Conservation (phyloP, 30 jellyfish, hydroid and myxozoan genomes). For the Chrysaora quinquecirrha region DNA sequence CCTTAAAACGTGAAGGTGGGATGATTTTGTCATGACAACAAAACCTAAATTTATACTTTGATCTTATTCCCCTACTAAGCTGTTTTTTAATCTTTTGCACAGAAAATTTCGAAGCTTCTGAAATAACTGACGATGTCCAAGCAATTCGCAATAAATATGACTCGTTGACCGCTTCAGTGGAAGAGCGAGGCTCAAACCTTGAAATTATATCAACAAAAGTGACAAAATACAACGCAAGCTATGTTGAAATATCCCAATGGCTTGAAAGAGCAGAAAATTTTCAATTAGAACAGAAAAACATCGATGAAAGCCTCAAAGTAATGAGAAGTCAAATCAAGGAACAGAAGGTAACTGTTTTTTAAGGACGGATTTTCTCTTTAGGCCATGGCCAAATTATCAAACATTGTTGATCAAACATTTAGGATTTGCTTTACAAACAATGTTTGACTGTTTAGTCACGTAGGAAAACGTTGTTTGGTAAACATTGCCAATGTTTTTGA, state of each 20-base stretch:
- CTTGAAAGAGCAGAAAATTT: conserved; percentile 84
- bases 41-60: too few relatives aligned
- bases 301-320: conserved; percentile 47
- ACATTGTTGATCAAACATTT: too few relatives aligned
- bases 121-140: conserved; percentile 68
- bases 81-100: too few relatives aligned
- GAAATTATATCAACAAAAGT: conserved; percentile 78
- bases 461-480: too few relatives aligned
- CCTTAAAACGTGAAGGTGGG: too few relatives aligned
- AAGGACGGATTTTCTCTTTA: too few relatives aligned
- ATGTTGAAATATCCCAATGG: conserved; percentile 84
- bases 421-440: too few relatives aligned
- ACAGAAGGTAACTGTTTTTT: conserved; percentile 54
- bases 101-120: conserved; percentile 36
- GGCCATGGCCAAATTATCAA: too few relatives aligned
- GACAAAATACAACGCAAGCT: conserved; percentile 73
- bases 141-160: conserved; percentile 71
- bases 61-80: too few relatives aligned
- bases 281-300: conserved; percentile 55
- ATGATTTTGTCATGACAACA: too few relatives aligned
- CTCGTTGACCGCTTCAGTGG: conserved; percentile 55
- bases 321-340: conserved; percentile 62
- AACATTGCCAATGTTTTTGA: too few relatives aligned
- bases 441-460: too few relatives aligned
- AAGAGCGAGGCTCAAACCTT: conserved; percentile 83